These are phyloP conservation scores for Eleginops maclovinus DNA, from an alignment of 2,113 vertebrate species.

Conservation along the genomic window DNA sequence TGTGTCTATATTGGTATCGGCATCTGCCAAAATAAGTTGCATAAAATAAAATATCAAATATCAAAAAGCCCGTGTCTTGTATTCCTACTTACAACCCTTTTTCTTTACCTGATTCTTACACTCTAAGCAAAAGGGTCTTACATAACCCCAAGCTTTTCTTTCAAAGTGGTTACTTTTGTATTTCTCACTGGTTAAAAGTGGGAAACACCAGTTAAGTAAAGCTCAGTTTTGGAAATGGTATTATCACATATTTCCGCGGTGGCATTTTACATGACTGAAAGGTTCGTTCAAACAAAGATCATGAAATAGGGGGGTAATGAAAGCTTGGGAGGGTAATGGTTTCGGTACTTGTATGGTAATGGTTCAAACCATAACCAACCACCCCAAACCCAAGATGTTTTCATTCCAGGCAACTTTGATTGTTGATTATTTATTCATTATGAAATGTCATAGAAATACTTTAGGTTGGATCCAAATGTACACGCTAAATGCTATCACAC, in stretches of 20 bases:
- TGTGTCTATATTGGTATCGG: too few relatives aligned
- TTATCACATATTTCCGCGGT: not conserved
- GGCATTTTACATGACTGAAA: too few relatives aligned
- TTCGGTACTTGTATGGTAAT: too few relatives aligned
- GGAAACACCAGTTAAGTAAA: too few relatives aligned
- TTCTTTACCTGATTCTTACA: not conserved
- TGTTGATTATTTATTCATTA: not conserved
- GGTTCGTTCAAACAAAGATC: too few relatives aligned
- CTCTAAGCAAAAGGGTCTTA: not conserved
- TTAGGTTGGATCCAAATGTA: not conserved
- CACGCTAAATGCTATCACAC: not conserved
- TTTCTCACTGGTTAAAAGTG: not conserved
- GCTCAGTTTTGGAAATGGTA: not conserved
- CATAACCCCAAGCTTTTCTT: too few relatives aligned
- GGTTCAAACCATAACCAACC: too few relatives aligned
- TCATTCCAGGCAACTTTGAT: not conserved
- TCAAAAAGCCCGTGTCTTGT: too few relatives aligned
- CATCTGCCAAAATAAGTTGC: too few relatives aligned
- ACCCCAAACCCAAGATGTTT: not conserved
- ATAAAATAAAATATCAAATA: too few relatives aligned
- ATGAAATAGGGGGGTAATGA: too few relatives aligned
- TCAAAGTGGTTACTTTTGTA: not conserved
- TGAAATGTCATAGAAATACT: not conserved
- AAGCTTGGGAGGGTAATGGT: too few relatives aligned
- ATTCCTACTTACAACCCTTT: not conserved